These are phyloP conservation scores for Hypanus sabinus DNA, from an alignment of 2,113 vertebrate genomes.

Conservation along the genomic window DNA sequence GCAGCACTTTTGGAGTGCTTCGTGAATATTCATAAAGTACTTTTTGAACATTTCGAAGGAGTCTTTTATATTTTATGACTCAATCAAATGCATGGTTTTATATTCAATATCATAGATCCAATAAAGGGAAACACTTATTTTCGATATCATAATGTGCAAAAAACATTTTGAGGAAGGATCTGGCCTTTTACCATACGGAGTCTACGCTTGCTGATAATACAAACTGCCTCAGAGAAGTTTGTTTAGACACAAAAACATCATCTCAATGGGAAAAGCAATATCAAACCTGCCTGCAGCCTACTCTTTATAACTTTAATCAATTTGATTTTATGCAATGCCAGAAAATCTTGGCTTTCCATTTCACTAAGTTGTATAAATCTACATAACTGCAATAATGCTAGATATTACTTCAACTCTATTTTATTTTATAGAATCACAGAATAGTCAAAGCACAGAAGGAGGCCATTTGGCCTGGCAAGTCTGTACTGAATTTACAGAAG, in stretches of 20 bases:
- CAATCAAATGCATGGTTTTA: constrained; percentile 2
- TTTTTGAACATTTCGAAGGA: background rate
- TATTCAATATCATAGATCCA: background rate
- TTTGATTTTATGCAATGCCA: background rate
- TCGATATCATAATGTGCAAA: background rate
- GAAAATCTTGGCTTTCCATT: constrained; percentile 1
- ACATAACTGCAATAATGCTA: background rate
- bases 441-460: no score
- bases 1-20: background rate
- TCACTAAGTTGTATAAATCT: background rate
- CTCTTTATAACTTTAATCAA: constrained; percentile 25
- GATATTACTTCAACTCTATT: background rate
- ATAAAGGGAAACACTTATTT: background rate
- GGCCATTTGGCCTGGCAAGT: no score
- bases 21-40: background rate
- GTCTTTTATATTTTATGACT: background rate
- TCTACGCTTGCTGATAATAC: background rate
- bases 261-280: constrained; percentile 27
- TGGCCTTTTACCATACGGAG: background rate
- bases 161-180: background rate
- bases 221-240: constrained; percentile 11
- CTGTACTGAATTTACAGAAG: no score
- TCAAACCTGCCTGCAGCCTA: background rate
- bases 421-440: no score
- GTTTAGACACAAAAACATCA: background rate